These are phyloP conservation scores for Amblyjoppa proteus DNA, from an alignment of 2,888 invertebrate genomes.

Conservation along the genomic window DNA sequence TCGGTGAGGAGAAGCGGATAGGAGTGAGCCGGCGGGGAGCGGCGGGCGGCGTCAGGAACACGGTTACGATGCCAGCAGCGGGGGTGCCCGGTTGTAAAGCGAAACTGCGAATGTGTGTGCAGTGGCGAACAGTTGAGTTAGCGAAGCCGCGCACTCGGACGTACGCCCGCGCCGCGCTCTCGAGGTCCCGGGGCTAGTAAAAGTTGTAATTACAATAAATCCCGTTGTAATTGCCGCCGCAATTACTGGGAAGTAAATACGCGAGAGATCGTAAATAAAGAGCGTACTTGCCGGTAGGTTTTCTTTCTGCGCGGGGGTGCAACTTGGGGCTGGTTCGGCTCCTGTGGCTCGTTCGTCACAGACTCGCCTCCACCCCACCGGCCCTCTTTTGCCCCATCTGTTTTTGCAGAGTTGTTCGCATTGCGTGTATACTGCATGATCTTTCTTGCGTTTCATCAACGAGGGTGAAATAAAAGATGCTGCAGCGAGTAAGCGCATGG, in stretches of 20 bases:
- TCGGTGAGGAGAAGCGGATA: constrained; percentile 60
- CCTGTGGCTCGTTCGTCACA: constrained; percentile 46
- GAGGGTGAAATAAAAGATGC: background rate
- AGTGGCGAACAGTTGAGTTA: constrained; percentile 31
- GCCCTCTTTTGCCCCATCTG: no score
- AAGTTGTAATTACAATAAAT: constrained; percentile 82
- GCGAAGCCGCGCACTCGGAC: background rate
- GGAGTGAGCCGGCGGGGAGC: constrained; percentile 40
- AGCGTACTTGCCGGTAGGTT: constrained; percentile 54
- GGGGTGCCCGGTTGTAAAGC: constrained; percentile 50
- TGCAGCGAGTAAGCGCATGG: background rate
- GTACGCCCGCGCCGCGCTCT: background rate
- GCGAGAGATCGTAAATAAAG: constrained; percentile 78
- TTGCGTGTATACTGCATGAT: background rate
- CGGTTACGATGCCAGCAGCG: constrained; percentile 33
- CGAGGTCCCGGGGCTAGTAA: constrained; percentile 70
- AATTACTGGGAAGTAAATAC: constrained; percentile 77
- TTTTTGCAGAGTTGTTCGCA: constrained; percentile 13
- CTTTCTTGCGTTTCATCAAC: constrained; percentile 21
- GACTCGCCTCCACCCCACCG: background rate
- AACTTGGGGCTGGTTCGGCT: constrained; percentile 57
- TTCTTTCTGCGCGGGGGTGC: constrained; percentile 38
- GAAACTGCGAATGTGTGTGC: constrained; percentile 38
- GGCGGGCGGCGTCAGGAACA: constrained; percentile 5
- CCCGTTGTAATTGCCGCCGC: constrained; percentile 77